Percentiles rank a stretch among this genome's conserved stretches.
These are phyloP conservation scores for Drosophila flavopinicola DNA, from an alignment of 2,888 invertebrate genomes.

Conservation along the genomic window DNA sequence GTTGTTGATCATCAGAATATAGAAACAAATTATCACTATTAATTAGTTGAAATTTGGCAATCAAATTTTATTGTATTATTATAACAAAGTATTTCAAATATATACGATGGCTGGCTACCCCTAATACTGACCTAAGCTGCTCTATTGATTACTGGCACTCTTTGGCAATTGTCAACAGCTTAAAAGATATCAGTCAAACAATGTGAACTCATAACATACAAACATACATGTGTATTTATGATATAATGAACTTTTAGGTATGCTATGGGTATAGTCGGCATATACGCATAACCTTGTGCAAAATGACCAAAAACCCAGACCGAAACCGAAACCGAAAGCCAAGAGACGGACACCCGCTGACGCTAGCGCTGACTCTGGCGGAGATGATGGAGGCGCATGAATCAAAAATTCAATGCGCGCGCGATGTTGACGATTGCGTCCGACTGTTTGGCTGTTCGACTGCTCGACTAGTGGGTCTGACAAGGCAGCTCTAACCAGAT, in stretches of 20 bases:
- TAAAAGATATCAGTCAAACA: conserved; percentile 30
- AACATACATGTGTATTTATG: conserved; percentile 50
- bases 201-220: conserved; percentile 23
- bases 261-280: conserved; percentile 37
- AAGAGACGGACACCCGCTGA: conserved; percentile 14
- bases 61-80: too few species aligned
- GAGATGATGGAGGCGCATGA: conserved; percentile 56
- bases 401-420: conserved; percentile 77
- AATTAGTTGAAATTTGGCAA: too few species aligned
- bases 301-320: conserved; percentile 55
- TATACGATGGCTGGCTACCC: conserved; percentile 16
- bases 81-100: not conserved
- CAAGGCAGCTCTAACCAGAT: conserved; percentile 33
- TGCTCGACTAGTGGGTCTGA: conserved; percentile 16
- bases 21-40: not conserved
- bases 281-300: conserved; percentile 73
- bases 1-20: too few species aligned
- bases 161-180: conserved; percentile 57
- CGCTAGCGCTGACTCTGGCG: too few species aligned
- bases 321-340: conserved; percentile 17
- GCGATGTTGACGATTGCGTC: conserved; percentile 49
- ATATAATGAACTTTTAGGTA: conserved; percentile 60
- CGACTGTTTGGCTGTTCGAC: conserved; percentile 37
- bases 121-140: conserved; percentile 34
- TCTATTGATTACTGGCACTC: conserved; percentile 23